A percentile compares a stretch with the other conserved stretches of the same genome.
phyloP scores from a whole-genome alignment of 1,140 invertebrate species.

The Metopolophium dirhodum region DNA sequence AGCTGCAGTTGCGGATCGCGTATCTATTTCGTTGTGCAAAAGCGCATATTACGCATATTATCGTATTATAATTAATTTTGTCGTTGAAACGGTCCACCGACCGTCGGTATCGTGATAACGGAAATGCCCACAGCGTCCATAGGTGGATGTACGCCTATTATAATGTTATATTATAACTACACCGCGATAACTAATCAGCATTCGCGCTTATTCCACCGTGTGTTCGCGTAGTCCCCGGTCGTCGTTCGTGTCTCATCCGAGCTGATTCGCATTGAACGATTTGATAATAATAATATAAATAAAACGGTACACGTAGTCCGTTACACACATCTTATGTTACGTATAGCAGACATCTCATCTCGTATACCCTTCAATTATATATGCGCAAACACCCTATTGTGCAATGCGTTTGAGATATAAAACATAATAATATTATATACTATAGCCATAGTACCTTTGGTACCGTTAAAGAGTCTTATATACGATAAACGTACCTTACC shows the following conservation, averaged over 20 bases:
- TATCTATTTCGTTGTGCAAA: neutral
- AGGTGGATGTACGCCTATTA: neutral
- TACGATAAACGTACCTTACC: neutral
- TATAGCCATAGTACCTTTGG: neutral
- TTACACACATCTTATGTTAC: neutral
- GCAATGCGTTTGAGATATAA: neutral
- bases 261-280: neutral
- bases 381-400: neutral
- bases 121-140: neutral
- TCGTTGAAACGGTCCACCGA: neutral
- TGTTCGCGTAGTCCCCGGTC: neutral
- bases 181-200: neutral
- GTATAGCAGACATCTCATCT: neutral
- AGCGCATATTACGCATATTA: neutral
- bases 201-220: neutral
- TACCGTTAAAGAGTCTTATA: neutral
- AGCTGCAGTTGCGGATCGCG: neutral
- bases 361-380: neutral
- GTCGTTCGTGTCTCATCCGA: neutral
- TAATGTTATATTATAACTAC: neutral
- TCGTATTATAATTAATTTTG: neutral
- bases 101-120: conserved; percentile 17
- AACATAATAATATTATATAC: neutral
- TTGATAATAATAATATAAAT: neutral
- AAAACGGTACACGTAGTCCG: neutral